A percentile compares a stretch with the other conserved stretches of the same genome.
Evolutionary conservation across 2,113 vertebrate species (phyloP).

Genomic region (Recurvirostra avosetta): DNA sequence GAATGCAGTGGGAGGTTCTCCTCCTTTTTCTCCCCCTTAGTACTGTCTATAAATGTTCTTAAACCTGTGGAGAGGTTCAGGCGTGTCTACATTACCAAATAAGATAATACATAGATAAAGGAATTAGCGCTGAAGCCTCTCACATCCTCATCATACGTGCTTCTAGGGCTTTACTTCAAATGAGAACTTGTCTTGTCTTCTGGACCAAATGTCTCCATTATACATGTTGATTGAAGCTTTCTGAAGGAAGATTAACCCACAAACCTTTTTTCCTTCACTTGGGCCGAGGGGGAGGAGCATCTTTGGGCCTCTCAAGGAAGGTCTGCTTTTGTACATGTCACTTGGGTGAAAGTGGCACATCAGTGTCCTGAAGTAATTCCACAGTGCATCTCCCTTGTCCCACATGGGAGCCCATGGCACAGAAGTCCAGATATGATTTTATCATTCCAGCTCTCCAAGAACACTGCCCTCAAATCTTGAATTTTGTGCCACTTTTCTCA

Average conservation of each 20-base stretch:
- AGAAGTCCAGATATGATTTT: not conserved
- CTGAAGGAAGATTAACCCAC: not conserved
- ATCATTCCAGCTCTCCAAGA: not conserved
- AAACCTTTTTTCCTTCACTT: not conserved
- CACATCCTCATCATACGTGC: not conserved
- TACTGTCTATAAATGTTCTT: not conserved
- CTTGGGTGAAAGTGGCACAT: not conserved
- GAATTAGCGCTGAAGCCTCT: not conserved
- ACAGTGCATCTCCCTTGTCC: not conserved
- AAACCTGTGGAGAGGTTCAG: not conserved
- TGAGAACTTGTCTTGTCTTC: not conserved
- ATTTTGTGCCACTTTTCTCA: not conserved
- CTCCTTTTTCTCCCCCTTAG: not conserved
- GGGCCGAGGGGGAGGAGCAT: not conserved
- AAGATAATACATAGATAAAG: not conserved
- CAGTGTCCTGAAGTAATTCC: not conserved
- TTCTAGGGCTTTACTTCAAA: not conserved
- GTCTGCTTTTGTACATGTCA: not conserved
- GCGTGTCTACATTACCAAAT: not conserved
- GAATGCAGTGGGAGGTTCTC: not conserved
- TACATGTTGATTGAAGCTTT: not conserved
- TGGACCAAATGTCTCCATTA: not conserved
- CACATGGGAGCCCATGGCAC: not conserved
- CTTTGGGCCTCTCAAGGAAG: not conserved
- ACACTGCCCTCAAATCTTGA: not conserved